Evolutionary conservation across 2,888 invertebrate genomes (phyloP).

Genomic region (Diaprepes abbreviatus): DNA sequence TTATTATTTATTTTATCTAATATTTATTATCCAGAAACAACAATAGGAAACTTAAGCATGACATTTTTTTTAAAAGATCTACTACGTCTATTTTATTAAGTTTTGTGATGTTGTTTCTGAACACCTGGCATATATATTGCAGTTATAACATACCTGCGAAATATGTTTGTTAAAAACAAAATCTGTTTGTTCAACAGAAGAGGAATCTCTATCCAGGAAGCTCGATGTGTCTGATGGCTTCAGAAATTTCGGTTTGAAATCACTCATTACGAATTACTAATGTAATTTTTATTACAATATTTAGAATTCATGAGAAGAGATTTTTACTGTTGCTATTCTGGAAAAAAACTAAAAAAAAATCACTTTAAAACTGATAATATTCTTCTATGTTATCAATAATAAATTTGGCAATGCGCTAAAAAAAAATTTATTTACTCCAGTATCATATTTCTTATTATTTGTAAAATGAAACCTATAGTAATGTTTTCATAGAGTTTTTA

Average conservation of each 20-base stretch:
- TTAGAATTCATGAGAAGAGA: slow-evolving; percentile 3
- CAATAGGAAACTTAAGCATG: no score
- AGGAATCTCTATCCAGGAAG: slow-evolving; percentile 64
- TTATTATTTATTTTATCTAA: no score
- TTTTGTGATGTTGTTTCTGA: no score
- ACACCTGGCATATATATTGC: neutral
- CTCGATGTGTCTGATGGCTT: slow-evolving; percentile 64
- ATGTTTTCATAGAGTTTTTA: no score
- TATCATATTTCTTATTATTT: no score
- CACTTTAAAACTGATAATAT: neutral
- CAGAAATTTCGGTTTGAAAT: slow-evolving; percentile 66
- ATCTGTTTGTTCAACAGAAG: slow-evolving; percentile 59
- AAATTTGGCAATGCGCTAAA: no score
- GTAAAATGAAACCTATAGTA: no score
- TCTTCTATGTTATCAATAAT: no score
- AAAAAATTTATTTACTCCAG: no score
- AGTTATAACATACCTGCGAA: slow-evolving; percentile 66
- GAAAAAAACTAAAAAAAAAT: neutral
- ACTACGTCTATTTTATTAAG: no score
- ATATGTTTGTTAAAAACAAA: slow-evolving; percentile 90
- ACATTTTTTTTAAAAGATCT: no score
- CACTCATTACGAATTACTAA: slow-evolving; percentile 60
- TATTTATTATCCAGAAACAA: no score
- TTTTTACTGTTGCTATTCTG: neutral
- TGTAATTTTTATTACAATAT: neutral